Percentiles rank a stretch among this genome's conserved stretches.
Conservation (phyloP, 2,113 vertebrate species). For the Thermophis baileyi region DNA sequence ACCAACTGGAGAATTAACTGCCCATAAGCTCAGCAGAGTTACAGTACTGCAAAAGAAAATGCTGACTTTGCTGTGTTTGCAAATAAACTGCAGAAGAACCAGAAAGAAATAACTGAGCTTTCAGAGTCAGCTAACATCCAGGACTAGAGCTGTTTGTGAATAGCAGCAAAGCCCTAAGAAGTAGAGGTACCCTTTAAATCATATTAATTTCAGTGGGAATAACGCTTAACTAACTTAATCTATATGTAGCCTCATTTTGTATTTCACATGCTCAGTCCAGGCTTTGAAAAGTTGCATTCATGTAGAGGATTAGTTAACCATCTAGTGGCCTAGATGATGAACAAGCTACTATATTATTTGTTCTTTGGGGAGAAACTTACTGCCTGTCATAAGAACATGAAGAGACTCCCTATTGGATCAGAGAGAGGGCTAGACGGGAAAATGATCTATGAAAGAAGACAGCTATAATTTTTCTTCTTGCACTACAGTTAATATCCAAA, state of each 20-base stretch:
- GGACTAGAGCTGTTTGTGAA: not conserved
- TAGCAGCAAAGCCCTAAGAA: not conserved
- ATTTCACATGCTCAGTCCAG: not conserved
- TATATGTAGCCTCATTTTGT: not conserved
- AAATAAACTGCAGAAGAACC: not conserved
- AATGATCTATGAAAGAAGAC: not conserved
- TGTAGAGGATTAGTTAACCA: not conserved
- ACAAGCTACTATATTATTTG: not conserved
- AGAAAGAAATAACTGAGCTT: not conserved
- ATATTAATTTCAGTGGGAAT: not conserved
- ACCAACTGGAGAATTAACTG: not conserved
- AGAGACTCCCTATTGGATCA: not conserved
- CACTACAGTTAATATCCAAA: slow-evolving; percentile 28
- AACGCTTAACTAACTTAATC: not conserved
- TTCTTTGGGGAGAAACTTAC: not conserved
- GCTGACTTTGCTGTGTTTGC: not conserved
- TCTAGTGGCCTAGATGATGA: not conserved
- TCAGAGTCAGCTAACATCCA: not conserved
- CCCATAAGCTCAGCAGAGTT: not conserved
- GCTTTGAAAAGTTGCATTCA: not conserved
- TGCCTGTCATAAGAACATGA: not conserved
- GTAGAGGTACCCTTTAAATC: not conserved
- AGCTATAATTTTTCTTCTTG: not conserved
- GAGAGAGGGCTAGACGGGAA: not conserved
- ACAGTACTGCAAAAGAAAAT: not conserved